Percentiles rank a stretch among this genome's conserved stretches.
These are phyloP conservation scores for Hirtodrosophila trivittata DNA, from an alignment of 2,888 invertebrate species.

Conservation along the genomic window DNA sequence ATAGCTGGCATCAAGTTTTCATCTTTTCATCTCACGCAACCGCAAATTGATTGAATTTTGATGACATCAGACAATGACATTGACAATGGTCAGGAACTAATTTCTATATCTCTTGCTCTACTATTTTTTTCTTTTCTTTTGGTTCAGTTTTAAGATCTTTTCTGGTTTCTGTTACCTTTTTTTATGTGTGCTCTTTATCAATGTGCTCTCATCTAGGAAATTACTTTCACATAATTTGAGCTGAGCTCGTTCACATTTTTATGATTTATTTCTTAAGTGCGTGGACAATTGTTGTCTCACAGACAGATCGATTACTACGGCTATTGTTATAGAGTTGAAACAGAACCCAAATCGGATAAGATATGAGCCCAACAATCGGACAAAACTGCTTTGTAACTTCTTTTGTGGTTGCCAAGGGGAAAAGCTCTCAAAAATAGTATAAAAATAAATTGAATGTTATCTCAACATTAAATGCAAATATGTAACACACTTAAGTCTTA, in stretches of 20 bases:
- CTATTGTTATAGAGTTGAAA: constrained; percentile 20
- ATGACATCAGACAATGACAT: constrained; percentile 52
- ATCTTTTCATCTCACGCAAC: constrained; percentile 40
- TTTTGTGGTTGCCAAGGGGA: too few species aligned
- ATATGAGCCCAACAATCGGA: too few species aligned
- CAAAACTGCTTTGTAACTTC: too few species aligned
- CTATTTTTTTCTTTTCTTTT: constrained; percentile 19
- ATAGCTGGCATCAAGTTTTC: constrained; percentile 34
- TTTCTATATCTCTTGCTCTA: neutral
- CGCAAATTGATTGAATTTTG: constrained; percentile 74
- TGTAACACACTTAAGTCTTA: neutral
- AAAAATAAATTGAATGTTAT: too few species aligned
- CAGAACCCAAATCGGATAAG: constrained; percentile 44
- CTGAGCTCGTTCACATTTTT: constrained; percentile 13
- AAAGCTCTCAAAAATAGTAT: too few species aligned
- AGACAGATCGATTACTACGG: constrained; percentile 61
- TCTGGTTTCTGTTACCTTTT: constrained; percentile 16
- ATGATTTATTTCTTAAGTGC: constrained; percentile 58
- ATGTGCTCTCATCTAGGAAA: constrained; percentile 72
- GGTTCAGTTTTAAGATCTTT: constrained; percentile 33
- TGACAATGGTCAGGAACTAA: constrained; percentile 22
- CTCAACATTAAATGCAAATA: too few species aligned
- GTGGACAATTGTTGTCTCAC: constrained; percentile 34
- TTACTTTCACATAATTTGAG: constrained; percentile 66
- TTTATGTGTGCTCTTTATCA: constrained; percentile 55